phyloP scores from a whole-genome alignment of 2,113 vertebrate genomes.

The Grammomys dolichurus region DNA sequence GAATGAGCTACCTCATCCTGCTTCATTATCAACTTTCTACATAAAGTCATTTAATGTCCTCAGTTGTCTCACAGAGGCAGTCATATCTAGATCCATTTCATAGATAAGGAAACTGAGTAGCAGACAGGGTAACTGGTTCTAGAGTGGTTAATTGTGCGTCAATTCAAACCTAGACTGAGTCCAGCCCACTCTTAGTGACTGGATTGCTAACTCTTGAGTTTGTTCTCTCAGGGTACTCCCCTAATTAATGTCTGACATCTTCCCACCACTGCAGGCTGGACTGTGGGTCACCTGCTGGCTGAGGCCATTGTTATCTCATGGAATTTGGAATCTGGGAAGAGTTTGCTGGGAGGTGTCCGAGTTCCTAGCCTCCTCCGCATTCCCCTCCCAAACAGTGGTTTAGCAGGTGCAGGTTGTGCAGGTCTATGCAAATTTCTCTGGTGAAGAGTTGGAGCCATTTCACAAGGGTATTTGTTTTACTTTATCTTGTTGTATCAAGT shows the following conservation, averaged over 20 bases:
- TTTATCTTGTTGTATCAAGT: background rate
- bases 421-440: background rate
- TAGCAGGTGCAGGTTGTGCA: background rate
- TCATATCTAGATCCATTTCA: background rate
- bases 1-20: too few species aligned
- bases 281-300: background rate
- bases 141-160: background rate
- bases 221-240: background rate
- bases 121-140: background rate
- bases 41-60: background rate
- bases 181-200: background rate
- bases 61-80: background rate
- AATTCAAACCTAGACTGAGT: background rate
- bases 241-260: background rate
- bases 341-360: too few species aligned
- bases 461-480: background rate
- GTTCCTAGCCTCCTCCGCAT: background rate
- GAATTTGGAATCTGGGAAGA: background rate
- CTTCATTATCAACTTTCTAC: background rate
- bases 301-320: background rate
- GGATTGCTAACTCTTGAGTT: background rate
- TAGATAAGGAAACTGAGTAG: background rate
- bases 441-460: background rate
- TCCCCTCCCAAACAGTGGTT: background rate
- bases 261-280: background rate